phyloP scores from a whole-genome alignment of 1,140 invertebrate genomes.

The Chionoecetes opilio region DNA sequence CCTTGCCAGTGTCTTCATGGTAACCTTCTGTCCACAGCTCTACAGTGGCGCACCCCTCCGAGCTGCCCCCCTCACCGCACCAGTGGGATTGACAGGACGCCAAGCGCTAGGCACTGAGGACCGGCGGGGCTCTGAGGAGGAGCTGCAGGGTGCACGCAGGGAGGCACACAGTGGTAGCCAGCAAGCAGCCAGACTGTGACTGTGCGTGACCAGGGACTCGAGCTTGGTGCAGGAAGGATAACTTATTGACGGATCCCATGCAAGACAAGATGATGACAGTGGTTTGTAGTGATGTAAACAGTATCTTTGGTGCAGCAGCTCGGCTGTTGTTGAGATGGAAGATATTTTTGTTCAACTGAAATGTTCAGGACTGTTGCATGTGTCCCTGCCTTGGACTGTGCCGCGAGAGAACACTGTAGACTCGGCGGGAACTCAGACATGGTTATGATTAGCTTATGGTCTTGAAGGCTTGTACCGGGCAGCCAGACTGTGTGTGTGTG shows the following conservation, averaged over 20 bases:
- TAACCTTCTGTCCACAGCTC: conserved; percentile 89
- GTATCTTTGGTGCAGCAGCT: background rate
- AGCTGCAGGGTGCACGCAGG: background rate
- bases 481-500: no score
- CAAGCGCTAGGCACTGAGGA: conserved; percentile 69
- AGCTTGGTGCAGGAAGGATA: background rate
- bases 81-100: conserved; percentile 90
- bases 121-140: no score
- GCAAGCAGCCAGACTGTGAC: background rate
- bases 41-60: conserved; percentile 97
- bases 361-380: no score
- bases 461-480: background rate
- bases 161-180: background rate
- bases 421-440: background rate
- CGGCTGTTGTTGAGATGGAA: background rate
- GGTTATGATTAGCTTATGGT: background rate
- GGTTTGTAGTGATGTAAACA: background rate
- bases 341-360: background rate
- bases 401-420: no score
- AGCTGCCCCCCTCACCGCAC: conserved; percentile 98
- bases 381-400: no score
- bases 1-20: background rate
- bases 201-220: background rate
- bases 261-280: background rate
- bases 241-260: background rate